Evolutionary conservation across 2,888 invertebrate species (phyloP).

Genomic region (Artemia sp.): DNA sequence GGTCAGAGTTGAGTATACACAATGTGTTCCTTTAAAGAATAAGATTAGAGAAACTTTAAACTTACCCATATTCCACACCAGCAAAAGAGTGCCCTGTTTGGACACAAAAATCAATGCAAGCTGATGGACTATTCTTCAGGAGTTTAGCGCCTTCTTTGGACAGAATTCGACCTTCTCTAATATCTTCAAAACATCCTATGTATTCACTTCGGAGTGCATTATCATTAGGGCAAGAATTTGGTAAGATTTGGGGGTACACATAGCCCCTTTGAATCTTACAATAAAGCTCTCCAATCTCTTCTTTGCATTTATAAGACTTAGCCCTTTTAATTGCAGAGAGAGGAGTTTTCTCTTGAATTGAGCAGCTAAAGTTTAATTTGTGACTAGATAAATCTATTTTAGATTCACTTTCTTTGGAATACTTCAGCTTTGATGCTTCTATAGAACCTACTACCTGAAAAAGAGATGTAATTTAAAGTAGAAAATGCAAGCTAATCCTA

Average conservation of each 20-base stretch:
- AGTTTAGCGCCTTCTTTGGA: background rate
- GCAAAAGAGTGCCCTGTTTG: background rate
- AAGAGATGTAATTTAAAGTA: too few relatives aligned
- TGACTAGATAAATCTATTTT: background rate
- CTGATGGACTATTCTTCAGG: background rate
- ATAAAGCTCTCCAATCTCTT: background rate
- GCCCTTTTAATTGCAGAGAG: background rate
- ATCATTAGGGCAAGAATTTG: background rate
- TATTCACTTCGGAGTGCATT: background rate
- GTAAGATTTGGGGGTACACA: background rate
- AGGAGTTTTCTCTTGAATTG: background rate
- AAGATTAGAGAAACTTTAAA: background rate
- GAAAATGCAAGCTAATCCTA: too few relatives aligned
- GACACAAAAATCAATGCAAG: background rate
- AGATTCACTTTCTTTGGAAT: too few relatives aligned
- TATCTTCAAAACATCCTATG: constrained; percentile 1
- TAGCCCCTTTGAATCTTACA: background rate
- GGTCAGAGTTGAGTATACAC: too few relatives aligned
- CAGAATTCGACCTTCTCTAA: background rate
- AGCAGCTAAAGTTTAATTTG: background rate
- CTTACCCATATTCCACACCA: background rate
- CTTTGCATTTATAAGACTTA: background rate
- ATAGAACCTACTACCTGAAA: too few relatives aligned
- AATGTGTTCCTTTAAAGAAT: too few relatives aligned
- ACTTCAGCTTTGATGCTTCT: too few relatives aligned